phyloP scores from a whole-genome alignment of 2,888 invertebrate genomes.

The Thera britannica region DNA sequence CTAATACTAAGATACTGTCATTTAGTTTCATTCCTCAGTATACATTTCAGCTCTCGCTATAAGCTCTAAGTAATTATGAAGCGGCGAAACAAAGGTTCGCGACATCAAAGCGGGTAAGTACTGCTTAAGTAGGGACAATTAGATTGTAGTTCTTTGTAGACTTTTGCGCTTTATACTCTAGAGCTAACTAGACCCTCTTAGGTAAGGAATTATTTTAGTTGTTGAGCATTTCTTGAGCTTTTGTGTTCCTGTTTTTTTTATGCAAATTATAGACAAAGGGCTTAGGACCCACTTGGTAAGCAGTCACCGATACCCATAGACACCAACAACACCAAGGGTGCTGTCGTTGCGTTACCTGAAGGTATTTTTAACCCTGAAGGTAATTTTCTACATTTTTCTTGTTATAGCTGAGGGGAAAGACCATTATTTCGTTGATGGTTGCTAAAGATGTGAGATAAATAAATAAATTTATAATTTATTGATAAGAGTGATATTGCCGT shows the following conservation, averaged over 20 bases:
- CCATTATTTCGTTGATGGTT: no score
- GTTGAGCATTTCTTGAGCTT: background rate
- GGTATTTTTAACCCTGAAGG: no score
- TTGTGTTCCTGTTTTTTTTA: background rate
- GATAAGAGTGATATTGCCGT: no score
- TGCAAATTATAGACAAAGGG: no score
- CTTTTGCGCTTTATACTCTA: constrained; percentile 18
- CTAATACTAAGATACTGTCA: background rate
- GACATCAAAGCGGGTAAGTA: constrained; percentile 32
- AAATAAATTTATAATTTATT: no score
- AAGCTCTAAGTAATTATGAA: constrained; percentile 32
- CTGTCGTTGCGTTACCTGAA: no score
- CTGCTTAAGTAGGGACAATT: constrained; percentile 30
- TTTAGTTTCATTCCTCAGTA: constrained; percentile 14
- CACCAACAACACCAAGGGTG: no score
- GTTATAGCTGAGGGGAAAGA: no score
- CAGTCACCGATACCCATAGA: no score
- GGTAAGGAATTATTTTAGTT: constrained; percentile 6
- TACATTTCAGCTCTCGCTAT: constrained; percentile 15
- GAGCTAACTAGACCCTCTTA: constrained; percentile 13
- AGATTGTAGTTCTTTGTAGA: constrained; percentile 31
- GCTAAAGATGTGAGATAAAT: no score
- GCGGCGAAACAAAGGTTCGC: constrained; percentile 27
- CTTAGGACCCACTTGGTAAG: no score
- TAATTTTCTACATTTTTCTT: no score